Evolutionary conservation across 2,113 vertebrate genomes (phyloP).

Genomic region (Muntiacus reevesi): DNA sequence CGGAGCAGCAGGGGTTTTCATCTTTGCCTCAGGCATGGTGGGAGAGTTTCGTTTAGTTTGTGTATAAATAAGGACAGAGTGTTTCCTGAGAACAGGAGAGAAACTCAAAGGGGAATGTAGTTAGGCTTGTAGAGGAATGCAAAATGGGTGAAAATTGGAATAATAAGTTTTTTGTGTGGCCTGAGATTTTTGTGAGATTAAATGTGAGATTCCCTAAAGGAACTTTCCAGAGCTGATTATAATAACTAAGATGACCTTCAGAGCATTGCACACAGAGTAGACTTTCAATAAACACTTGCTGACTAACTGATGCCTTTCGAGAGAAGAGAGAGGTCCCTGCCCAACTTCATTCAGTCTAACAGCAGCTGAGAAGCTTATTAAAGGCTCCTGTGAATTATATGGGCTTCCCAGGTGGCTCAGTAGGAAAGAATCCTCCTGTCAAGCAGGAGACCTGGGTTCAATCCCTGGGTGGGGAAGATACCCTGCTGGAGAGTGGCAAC

Average conservation of each 20-base stretch:
- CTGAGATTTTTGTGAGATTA: neutral
- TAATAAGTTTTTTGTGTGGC: neutral
- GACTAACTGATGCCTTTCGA: neutral
- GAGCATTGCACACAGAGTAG: neutral
- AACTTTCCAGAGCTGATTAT: neutral
- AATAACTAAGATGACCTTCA: neutral
- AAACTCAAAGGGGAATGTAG: neutral
- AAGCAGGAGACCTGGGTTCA: neutral
- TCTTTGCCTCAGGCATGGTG: neutral
- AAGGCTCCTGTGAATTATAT: neutral
- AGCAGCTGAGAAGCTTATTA: neutral
- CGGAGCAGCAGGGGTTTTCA: neutral
- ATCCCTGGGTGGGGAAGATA: neutral
- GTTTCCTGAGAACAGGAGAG: neutral
- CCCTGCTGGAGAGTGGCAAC: neutral
- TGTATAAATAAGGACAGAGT: neutral
- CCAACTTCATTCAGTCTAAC: neutral
- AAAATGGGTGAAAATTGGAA: neutral
- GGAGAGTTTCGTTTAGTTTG: neutral
- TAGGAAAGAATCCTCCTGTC: neutral
- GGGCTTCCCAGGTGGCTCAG: neutral
- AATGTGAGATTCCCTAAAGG: neutral
- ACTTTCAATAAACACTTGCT: neutral
- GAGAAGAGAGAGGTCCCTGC: neutral
- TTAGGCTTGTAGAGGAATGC: neutral